Evolutionary conservation across 2,888 invertebrate species (phyloP), one percentile per base, ranked within the genome.

Genomic region (Sphinx pinastri): DNA sequence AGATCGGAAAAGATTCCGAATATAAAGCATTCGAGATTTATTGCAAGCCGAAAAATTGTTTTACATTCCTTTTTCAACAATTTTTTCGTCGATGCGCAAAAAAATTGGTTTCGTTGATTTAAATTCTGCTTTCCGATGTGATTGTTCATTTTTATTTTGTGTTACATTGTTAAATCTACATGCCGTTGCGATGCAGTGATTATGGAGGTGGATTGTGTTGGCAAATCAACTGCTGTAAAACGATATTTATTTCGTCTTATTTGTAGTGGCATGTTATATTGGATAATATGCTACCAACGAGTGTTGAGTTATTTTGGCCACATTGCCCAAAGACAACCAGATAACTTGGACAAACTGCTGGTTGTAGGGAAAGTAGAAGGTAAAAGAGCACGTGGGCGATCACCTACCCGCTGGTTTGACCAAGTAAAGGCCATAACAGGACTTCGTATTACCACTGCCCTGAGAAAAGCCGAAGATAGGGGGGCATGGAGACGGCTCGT

Each of bases 1-100:
- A 80, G 77, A 80, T 76, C 77, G 80, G 76, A 79, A 79, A 77
- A 70, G 75, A 72, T 75, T 57, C 68, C 47, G 69, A 75, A 72
- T 73, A 72, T 75, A 76, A 79, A 77, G 75, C 73, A 77, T 76
- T 76, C 71, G 71, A 74, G 77, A 78, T 77, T 80, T 77, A 77
- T 80, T 76, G 74, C 74, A 76, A 74, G 74, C 66, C 58, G 67
- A 59, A 70, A 58, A 67, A 52, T 52, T 59, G 51, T 58, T 57
- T 49, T 67, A 67, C 55, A 70, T 45, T 55, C 38, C 49, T 63
- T 49, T 63, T 63, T 47, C n/a, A 55, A 63, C 45, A 16, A 47
- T 47, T 60, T 60, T 63, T 63, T 16, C 63, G 49, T 16, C 63
- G 49, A 49, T 49, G 47, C 19, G 63, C 31, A 31, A 25, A 67